These are phyloP conservation scores for Acipenser transmontanus DNA, from an alignment of 2,797 vertebrate genomes.

Conservation along the genomic window DNA sequence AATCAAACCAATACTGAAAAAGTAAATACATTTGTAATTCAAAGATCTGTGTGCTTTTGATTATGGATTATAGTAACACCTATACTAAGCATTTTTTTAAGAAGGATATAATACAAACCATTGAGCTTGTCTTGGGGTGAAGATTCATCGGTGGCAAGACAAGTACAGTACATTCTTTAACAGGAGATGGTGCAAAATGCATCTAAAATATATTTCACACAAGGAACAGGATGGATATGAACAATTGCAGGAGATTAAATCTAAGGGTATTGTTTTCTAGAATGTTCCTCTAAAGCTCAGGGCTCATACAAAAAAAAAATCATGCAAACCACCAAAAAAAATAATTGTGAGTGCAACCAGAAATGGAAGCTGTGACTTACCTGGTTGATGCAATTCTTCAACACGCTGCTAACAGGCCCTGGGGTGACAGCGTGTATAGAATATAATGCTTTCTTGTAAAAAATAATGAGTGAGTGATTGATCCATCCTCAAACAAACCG, in stretches of 20 bases:
- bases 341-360: constrained; percentile 40
- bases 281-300: constrained; percentile 59
- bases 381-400: constrained; percentile 67
- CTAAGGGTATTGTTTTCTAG: constrained; percentile 49
- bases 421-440: constrained; percentile 49
- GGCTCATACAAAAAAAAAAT: constrained; percentile 57
- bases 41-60: no score
- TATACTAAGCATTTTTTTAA: no score
- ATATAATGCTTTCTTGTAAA: constrained; percentile 70
- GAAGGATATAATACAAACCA: no score
- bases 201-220: no score
- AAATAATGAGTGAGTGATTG: constrained; percentile 71
- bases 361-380: constrained; percentile 65
- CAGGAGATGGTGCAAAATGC: no score
- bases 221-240: constrained; percentile 48
- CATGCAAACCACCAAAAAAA: no score
- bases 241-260: constrained; percentile 53
- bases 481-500: constrained; percentile 72
- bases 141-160: no score
- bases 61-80: no score
- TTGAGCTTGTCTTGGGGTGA: no score
- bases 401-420: constrained; percentile 52
- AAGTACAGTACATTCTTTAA: no score
- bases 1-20: no score
- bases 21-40: no score